phyloP scores from a whole-genome alignment of 2,113 vertebrate species.

The Thamnophis sirtalis region DNA sequence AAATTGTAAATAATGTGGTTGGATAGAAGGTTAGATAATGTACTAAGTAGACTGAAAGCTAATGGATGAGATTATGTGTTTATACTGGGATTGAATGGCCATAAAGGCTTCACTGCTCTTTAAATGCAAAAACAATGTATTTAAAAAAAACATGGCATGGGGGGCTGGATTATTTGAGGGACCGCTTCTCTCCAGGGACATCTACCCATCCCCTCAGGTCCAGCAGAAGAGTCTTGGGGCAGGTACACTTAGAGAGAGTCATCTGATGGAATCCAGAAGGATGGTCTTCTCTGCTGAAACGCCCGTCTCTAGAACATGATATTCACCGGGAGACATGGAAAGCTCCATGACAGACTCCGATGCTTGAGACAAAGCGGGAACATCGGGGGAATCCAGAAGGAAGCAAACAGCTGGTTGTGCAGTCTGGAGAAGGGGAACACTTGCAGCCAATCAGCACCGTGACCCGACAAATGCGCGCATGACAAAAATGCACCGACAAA shows the following conservation, averaged over 20 bases:
- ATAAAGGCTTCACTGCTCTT: no score
- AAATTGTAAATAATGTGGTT: no score
- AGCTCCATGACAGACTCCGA: neutral
- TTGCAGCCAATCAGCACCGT: neutral
- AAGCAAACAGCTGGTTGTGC: no score
- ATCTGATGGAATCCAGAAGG: neutral
- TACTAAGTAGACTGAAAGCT: no score
- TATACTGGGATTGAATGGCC: no score
- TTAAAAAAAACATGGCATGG: neutral
- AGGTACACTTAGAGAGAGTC: neutral
- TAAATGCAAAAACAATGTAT: no score
- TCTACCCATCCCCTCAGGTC: neutral
- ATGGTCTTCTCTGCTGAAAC: neutral
- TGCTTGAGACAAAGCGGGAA: neutral
- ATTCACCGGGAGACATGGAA: neutral
- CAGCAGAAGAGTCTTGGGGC: neutral
- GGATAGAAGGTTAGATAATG: no score
- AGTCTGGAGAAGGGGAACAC: neutral
- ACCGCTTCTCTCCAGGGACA: neutral
- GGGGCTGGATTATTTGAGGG: neutral
- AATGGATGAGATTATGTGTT: no score
- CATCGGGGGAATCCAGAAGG: neutral
- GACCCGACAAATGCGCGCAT: no score
- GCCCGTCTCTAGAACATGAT: neutral
- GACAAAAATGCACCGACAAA: no score